Base-by-base conservation (phyloP, 2,797 vertebrate genomes). In the Acanthopagrus latus region DNA sequence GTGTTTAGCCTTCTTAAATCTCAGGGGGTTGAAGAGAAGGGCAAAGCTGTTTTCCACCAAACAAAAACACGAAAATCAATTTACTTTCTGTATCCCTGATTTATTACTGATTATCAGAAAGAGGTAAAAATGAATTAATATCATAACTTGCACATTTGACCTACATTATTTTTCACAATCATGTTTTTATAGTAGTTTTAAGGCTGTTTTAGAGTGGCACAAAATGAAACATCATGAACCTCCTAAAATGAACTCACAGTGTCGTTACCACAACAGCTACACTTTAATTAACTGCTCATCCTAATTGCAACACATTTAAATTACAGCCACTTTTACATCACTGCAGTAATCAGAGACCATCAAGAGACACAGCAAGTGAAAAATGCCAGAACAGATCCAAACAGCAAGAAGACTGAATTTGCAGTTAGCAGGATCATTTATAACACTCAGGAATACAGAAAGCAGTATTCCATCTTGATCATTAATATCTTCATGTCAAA, bases 271-370 rank as follows among this genome's bases (percentile, higher is more conserved):
- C 18, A 71, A 57, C 46, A 54, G 47, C 58, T 44, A 17, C 65
- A 64, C 73, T 48, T 70, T 62, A 60, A 70, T 74, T 51, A 81
- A 58, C 56, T 51, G 41, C 63, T 68, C 41, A 9, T 66, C 51
- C 33, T 50, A 71, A 76, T 64, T 62, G 58, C 55, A 62, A 47
- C 41, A 68, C 68, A 50, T 50, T 59, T 41, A 76, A 72, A 78
- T 72, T 62, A 44, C 54, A 57, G 47, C 52, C 66, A 68, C 48
- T 69, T 65, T 64, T 69, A 60, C 68, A 72, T 66, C 43, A 52
- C 46, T 52, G 44, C 76, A 64, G 70, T 59, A 76, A 76, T 63
- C 56, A 72, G 67, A 33, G 66, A 41, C 18, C 63, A 66, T 47
- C 33, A 23, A 62, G 33, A 57, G 47, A 64, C n/a, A 51, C 25